A percentile compares a stretch with the other conserved stretches of the same genome.
Evolutionary conservation across 2,888 invertebrate species (phyloP).

Genomic region (Tetragnatha montana): DNA sequence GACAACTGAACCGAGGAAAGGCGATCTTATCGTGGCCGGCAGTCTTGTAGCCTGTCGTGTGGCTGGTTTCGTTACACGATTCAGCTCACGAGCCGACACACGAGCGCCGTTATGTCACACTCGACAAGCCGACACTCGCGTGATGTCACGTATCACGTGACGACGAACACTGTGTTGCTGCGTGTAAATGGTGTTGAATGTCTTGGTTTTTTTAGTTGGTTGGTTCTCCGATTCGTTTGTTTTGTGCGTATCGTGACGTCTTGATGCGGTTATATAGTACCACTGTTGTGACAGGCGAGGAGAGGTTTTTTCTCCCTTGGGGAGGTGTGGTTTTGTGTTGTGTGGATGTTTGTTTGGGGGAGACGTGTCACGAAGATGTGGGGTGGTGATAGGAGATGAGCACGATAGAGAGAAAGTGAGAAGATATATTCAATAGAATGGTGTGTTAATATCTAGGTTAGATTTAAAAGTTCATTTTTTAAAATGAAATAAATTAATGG

Average conservation of each 20-base stretch:
- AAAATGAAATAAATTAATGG: too few relatives aligned
- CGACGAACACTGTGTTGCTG: slow-evolving; percentile 13
- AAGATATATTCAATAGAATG: background rate
- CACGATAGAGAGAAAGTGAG: background rate
- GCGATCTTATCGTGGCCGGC: background rate
- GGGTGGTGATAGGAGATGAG: background rate
- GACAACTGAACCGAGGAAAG: background rate
- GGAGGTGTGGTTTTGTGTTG: slow-evolving; percentile 4
- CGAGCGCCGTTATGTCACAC: background rate
- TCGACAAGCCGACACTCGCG: slow-evolving; percentile 52
- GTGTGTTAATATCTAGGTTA: background rate
- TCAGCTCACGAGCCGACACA: slow-evolving; percentile 5
- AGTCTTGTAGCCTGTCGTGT: background rate
- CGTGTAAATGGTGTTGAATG: background rate
- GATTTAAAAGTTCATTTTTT: too few relatives aligned
- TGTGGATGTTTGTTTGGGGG: slow-evolving; percentile 1
- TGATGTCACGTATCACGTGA: slow-evolving; percentile 65
- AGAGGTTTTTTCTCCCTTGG: background rate
- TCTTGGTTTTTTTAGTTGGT: slow-evolving; percentile 21
- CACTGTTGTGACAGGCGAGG: background rate
- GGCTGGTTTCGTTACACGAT: slow-evolving; percentile 36
- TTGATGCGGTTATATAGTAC: background rate
- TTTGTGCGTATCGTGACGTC: slow-evolving; percentile 51
- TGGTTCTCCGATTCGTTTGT: slow-evolving; percentile 33
- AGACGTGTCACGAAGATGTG: slow-evolving; percentile 4